phyloP scores from a whole-genome alignment of 2,797 vertebrate species.

The Coilia nasus region DNA sequence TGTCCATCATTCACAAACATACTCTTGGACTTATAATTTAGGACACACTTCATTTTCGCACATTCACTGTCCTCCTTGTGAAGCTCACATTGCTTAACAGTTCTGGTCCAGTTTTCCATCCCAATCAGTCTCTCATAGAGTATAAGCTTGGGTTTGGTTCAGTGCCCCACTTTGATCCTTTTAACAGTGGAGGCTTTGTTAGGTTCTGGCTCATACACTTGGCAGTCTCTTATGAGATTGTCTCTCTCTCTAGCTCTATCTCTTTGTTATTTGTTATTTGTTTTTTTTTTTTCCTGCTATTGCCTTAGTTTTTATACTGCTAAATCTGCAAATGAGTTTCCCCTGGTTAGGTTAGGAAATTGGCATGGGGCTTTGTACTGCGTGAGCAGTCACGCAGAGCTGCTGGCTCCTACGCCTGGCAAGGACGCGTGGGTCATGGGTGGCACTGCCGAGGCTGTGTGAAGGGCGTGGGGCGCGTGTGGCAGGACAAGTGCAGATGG shows the following conservation, averaged over 20 bases:
- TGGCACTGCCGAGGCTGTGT: conserved; percentile 40
- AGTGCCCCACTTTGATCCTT: not conserved
- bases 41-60: not conserved
- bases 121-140: not conserved
- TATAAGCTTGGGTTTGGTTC: not conserved
- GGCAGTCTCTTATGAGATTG: not conserved
- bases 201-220: not conserved
- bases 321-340: conserved; percentile 30
- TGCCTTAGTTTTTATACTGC: not conserved
- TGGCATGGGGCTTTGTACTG: conserved; percentile 25
- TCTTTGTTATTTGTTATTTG: not conserved
- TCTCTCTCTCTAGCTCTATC: not conserved
- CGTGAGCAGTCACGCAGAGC: conserved; percentile 42
- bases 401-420: conserved; percentile 62
- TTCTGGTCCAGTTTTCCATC: not conserved
- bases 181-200: not conserved
- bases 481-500: not conserved
- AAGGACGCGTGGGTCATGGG: conserved; percentile 48
- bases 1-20: not conserved
- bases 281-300: not conserved
- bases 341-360: conserved; percentile 7
- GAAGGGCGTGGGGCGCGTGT: conserved; percentile 23
- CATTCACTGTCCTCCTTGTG: not conserved
- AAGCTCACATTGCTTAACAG: not conserved
- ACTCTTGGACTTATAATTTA: not conserved